These are phyloP conservation scores for Cheirogaleus medius DNA, from an alignment of 2,113 vertebrate genomes.

Conservation along the genomic window DNA sequence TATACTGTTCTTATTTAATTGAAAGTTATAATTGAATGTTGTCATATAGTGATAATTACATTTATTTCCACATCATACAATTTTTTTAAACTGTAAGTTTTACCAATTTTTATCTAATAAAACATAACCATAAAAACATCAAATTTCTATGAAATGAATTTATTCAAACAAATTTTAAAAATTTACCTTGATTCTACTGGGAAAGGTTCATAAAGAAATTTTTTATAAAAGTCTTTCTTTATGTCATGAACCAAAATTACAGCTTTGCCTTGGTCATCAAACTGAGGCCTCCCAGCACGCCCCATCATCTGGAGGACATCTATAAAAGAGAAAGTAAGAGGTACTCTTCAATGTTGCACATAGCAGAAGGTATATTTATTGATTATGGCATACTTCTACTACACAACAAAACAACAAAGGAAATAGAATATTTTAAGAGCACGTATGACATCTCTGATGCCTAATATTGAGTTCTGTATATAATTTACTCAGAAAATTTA, in stretches of 20 bases:
- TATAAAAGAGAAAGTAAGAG: conserved; percentile 77
- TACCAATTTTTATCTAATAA: conserved; percentile 34
- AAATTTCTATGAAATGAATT: conserved; percentile 17
- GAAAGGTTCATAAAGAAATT: conserved; percentile 98
- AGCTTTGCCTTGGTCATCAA: conserved; percentile 98
- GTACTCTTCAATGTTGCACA: not conserved
- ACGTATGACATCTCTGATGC: not conserved
- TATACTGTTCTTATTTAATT: not conserved
- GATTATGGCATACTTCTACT: not conserved
- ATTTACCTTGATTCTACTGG: conserved; percentile 98
- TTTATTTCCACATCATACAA: conserved; percentile 11
- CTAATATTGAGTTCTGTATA: not conserved
- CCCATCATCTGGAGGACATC: conserved; percentile 99
- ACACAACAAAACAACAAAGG: conserved; percentile 10
- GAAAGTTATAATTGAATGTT: not conserved
- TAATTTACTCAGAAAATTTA: conserved; percentile 45
- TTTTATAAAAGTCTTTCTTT: conserved; percentile 99
- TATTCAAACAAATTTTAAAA: conserved; percentile 12
- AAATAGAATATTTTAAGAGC: not conserved
- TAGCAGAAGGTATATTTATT: not conserved
- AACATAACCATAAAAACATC: conserved; percentile 14
- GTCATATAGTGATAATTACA: not conserved
- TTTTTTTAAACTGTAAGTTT: not conserved
- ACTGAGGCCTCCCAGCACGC: conserved; percentile 96
- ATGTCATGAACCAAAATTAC: conserved; percentile 99